Evolutionary conservation across 2,888 invertebrate genomes (phyloP).

Genomic region (Cosmia pyralina): DNA sequence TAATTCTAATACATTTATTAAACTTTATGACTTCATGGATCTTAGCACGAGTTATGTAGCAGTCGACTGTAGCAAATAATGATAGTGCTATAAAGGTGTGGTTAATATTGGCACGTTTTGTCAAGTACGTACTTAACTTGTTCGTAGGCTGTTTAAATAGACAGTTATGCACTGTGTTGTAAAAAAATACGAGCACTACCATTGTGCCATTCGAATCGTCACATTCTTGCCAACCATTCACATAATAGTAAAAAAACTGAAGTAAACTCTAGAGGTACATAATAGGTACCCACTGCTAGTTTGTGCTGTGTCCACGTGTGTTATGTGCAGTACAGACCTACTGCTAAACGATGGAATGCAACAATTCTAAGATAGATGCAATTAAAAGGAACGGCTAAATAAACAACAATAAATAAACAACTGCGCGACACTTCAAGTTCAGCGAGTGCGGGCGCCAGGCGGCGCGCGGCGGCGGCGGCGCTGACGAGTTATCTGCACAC

Average conservation of each 20-base stretch:
- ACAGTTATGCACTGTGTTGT: too few relatives aligned
- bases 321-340: not conserved
- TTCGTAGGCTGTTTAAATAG: not conserved
- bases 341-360: slow-evolving; percentile 48
- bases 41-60: not conserved
- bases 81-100: not conserved
- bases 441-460: slow-evolving; percentile 38
- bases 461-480: slow-evolving; percentile 22
- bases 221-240: too few relatives aligned
- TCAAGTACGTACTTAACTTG: not conserved
- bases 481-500: not conserved
- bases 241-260: too few relatives aligned
- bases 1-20: slow-evolving; percentile 24
- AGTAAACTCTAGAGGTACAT: not conserved
- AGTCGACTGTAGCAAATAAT: slow-evolving; percentile 1
- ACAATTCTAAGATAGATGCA: slow-evolving; percentile 48
- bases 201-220: too few relatives aligned
- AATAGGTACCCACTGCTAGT: not conserved
- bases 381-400: slow-evolving; percentile 56
- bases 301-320: not conserved
- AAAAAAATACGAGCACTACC: too few relatives aligned
- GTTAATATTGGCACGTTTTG: not conserved
- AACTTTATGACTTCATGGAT: slow-evolving; percentile 37
- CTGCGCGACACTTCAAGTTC: slow-evolving; percentile 64
- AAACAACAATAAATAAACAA: slow-evolving; percentile 62